A percentile compares a stretch with the other conserved stretches of the same genome.
These are phyloP conservation scores for Emydura subglobosa DNA, from an alignment of 2,113 vertebrate genomes.

Conservation along the genomic window DNA sequence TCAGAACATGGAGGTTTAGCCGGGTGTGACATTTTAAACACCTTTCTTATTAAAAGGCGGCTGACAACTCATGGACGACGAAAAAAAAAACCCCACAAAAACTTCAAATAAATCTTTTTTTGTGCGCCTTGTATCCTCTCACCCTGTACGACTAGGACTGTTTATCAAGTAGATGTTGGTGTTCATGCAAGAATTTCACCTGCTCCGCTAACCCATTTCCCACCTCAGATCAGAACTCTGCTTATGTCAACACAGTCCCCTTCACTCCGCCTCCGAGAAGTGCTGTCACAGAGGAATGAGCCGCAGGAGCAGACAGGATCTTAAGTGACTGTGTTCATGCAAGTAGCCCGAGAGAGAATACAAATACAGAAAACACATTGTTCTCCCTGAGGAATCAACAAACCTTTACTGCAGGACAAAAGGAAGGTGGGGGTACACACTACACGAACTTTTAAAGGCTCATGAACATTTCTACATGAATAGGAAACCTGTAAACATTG, in stretches of 20 bases:
- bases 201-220: not conserved
- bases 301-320: constrained; percentile 13
- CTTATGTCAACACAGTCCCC: not conserved
- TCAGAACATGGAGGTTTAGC: not conserved
- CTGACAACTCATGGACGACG: not conserved
- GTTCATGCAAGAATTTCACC: constrained; percentile 30
- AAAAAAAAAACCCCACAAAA: too few species aligned
- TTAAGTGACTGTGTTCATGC: constrained; percentile 63
- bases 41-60: constrained; percentile 35
- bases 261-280: accelerated
- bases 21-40: not conserved
- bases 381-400: constrained; percentile 47
- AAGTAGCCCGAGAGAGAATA: constrained; percentile 38
- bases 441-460: constrained; percentile 12
- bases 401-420: constrained; percentile 38
- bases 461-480: not conserved
- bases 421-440: constrained; percentile 5
- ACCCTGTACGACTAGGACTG: not conserved
- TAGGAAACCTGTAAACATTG: not conserved
- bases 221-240: not conserved
- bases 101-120: not conserved
- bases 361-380: constrained; percentile 35
- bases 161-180: constrained; percentile 10
- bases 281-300: not conserved
- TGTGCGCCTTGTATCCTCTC: not conserved